A percentile compares a stretch with the other conserved stretches of the same genome.
phyloP scores from a whole-genome alignment of 2,888 invertebrate species.

The Alsophila aescularia region DNA sequence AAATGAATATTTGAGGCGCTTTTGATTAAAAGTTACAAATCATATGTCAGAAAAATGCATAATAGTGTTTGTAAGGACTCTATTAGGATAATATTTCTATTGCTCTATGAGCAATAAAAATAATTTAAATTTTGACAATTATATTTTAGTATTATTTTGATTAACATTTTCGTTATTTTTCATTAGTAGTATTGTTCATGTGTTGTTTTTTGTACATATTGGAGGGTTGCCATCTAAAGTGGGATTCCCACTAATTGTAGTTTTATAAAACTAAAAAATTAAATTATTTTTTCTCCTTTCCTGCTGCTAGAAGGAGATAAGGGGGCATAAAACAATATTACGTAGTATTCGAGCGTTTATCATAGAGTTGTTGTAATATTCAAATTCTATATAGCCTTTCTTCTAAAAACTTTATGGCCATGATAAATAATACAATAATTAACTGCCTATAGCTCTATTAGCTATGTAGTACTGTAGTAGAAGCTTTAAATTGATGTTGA shows the following conservation, averaged over 20 bases:
- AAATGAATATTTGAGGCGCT: too few species aligned
- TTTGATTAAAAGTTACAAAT: too few species aligned
- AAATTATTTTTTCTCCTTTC: constrained; percentile 65
- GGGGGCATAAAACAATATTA: constrained; percentile 60
- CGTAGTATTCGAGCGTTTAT: constrained; percentile 36
- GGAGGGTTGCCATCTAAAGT: constrained; percentile 37
- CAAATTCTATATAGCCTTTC: constrained; percentile 73
- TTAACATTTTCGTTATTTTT: too few species aligned
- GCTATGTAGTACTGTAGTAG: constrained; percentile 70
- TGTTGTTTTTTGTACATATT: neutral
- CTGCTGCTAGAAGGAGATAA: constrained; percentile 82
- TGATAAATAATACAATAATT: constrained; percentile 68
- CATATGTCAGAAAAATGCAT: too few species aligned
- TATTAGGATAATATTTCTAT: too few species aligned
- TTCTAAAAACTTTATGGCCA: constrained; percentile 71
- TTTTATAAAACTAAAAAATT: constrained; percentile 39
- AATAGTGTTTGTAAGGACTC: too few species aligned
- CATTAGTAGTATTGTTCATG: too few species aligned
- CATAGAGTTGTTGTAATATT: constrained; percentile 61
- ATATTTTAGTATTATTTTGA: too few species aligned
- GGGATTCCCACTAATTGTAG: constrained; percentile 50
- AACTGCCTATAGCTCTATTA: constrained; percentile 69
- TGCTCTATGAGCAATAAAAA: too few species aligned
- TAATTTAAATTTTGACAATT: too few species aligned
- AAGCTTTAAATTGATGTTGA: constrained; percentile 70